Evolutionary conservation across 2,888 invertebrate genomes (phyloP), one percentile per base, ranked within the genome.

Genomic region (Torymus texanus): DNA sequence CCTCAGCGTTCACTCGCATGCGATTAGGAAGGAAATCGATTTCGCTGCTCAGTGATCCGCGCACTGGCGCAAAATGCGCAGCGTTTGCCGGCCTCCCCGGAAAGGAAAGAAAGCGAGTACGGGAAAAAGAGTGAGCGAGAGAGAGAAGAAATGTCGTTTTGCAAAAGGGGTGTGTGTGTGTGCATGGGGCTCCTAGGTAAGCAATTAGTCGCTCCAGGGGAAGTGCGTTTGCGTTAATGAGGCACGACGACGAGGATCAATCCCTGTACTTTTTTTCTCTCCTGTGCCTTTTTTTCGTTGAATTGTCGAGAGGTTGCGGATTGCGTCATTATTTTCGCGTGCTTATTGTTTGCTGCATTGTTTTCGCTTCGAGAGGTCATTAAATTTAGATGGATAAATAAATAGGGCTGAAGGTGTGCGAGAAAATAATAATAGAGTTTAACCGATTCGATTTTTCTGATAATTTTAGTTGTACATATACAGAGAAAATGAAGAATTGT

Each of bases 151-250:
- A 2, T 16, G 13, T 24, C 24, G 75, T n/a, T 61, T 21, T n/a
- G 5, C 53, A 18, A 61, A 61, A 29, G 70, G 73, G 63, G 72
- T 58, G 67, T 73, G 68, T 58, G 72, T 58, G 67, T 73, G 68
- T 41, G 41, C 8, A 41, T 73, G 68, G 41, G 21, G 50, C 18
- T 62, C 66, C 68, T 73, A n/a, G 81, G 51, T 53, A 68, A 68
- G 58, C 86, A 87, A 87, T 87, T 87, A 87, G 86, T 86, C 84
- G 83, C 80, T 83, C 79, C 84, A 84, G 84, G 85, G 85, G 85
- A 85, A 85, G 85, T 83, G 85, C 85, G 83, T 29, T 24, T 82
- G 82, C 81, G 83, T 84, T 85, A 85, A 85, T 83, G 84, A 85
- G 83, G 82, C 83, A 81, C 83, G 83, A 82, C 83, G 29, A 29